Conservation (phyloP, 2,888 invertebrate genomes). For the Drosophila quinaria region DNA sequence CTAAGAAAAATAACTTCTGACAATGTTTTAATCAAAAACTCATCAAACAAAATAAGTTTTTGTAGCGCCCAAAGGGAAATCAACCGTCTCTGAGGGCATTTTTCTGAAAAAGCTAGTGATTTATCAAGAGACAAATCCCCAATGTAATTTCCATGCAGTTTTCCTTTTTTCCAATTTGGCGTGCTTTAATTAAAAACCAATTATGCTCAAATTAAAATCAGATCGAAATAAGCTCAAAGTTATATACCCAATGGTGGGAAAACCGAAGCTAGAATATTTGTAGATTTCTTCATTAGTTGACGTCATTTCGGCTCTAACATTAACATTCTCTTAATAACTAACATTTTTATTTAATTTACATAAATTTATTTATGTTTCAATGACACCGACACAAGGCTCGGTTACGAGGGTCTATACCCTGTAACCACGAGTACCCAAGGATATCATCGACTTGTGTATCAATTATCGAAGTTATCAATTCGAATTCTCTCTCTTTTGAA, state of each 20-base stretch:
- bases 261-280: background rate
- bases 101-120: conserved; percentile 67
- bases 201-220: conserved; percentile 52
- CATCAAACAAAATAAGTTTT: conserved; percentile 58
- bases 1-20: background rate
- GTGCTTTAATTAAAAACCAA: conserved; percentile 70
- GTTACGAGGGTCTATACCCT: conserved; percentile 8
- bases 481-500: background rate
- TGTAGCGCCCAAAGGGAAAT: conserved; percentile 35
- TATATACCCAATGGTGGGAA: too few relatives aligned
- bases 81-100: conserved; percentile 17
- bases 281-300: conserved; percentile 40
- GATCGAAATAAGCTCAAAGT: conserved; percentile 33
- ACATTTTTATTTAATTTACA: conserved; percentile 70
- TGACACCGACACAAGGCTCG: conserved; percentile 39
- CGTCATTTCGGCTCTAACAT: conserved; percentile 57
- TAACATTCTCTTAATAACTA: conserved; percentile 76
- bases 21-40: conserved; percentile 34
- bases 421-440: background rate
- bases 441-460: background rate
- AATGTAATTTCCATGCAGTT: conserved; percentile 67
- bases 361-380: conserved; percentile 77
- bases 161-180: conserved; percentile 14
- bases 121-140: conserved; percentile 65
- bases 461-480: background rate